These are phyloP conservation scores for Sylvilagus bachmani DNA, from an alignment of 2,113 vertebrate genomes.

Conservation along the genomic window DNA sequence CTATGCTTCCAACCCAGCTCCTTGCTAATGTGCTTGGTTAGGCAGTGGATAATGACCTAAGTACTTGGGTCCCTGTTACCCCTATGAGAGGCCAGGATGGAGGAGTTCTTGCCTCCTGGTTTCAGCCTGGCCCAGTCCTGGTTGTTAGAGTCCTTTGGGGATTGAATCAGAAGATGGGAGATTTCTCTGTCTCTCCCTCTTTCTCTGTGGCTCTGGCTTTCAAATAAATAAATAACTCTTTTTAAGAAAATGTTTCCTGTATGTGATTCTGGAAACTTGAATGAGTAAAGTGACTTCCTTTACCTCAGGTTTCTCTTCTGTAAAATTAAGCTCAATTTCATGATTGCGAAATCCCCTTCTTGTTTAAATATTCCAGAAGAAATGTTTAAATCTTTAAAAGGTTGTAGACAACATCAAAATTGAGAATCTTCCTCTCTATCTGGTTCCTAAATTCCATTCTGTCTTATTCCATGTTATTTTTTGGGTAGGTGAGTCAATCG, in stretches of 20 bases:
- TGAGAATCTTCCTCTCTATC: neutral
- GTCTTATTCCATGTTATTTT: neutral
- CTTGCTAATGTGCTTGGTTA: no score
- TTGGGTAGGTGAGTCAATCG: neutral
- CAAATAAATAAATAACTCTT: no score
- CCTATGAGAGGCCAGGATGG: no score
- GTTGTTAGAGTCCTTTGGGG: no score
- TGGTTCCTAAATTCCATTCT: neutral
- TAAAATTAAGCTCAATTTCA: conserved; percentile 31
- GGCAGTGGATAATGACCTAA: no score
- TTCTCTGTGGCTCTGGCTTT: no score
- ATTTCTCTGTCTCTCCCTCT: no score
- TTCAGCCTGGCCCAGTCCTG: no score
- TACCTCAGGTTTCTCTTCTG: conserved; percentile 6
- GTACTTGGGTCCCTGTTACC: no score
- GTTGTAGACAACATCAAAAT: neutral
- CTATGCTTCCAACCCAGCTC: no score
- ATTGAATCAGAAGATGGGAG: no score
- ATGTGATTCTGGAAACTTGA: neutral
- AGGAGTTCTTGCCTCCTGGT: no score
- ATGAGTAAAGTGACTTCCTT: neutral
- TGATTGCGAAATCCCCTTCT: neutral
- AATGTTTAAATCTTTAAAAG: conserved; percentile 18
- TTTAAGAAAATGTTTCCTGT: neutral
- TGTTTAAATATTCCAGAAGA: conserved; percentile 24